Conservation (phyloP, 2,888 invertebrate genomes). For the Junonia oenone region DNA sequence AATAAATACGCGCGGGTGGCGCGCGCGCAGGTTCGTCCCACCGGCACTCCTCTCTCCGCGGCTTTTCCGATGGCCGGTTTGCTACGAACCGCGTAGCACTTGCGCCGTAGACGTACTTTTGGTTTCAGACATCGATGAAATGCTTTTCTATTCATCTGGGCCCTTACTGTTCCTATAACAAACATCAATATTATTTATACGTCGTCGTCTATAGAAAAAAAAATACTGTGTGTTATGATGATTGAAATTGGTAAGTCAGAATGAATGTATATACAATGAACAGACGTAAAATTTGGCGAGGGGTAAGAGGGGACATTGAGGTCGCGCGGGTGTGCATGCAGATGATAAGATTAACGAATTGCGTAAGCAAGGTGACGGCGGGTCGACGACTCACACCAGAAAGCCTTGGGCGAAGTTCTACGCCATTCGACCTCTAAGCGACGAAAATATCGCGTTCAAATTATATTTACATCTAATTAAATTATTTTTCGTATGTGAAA, state of each 20-base stretch:
- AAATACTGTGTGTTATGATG: not conserved
- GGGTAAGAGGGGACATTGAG: conserved; percentile 57
- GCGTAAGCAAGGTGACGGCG: conserved; percentile 77
- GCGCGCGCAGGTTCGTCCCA: conserved; percentile 65
- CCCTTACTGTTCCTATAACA: not conserved
- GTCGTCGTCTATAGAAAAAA: not conserved
- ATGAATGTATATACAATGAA: conserved; percentile 28
- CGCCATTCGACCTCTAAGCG: conserved; percentile 62
- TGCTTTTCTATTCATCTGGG: not conserved
- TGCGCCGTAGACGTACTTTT: conserved; percentile 45
- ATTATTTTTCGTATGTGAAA: not conserved
- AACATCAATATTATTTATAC: not conserved
- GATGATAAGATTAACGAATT: conserved; percentile 76
- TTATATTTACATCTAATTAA: conserved; percentile 16
- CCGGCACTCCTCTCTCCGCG: conserved; percentile 63
- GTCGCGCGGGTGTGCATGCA: conserved; percentile 66
- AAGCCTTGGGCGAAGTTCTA: conserved; percentile 69
- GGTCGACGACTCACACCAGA: conserved; percentile 68
- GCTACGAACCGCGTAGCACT: conserved; percentile 54
- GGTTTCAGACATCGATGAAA: conserved; percentile 25
- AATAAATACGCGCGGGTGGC: conserved; percentile 70
- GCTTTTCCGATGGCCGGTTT: conserved; percentile 53
- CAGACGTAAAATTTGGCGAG: conserved; percentile 59
- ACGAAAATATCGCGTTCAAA: conserved; percentile 44
- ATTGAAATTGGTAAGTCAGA: not conserved